Percentiles rank a stretch among this genome's conserved stretches.
Evolutionary conservation across 2,113 vertebrate genomes (phyloP).

Genomic region (Chelonoidis abingdonii): DNA sequence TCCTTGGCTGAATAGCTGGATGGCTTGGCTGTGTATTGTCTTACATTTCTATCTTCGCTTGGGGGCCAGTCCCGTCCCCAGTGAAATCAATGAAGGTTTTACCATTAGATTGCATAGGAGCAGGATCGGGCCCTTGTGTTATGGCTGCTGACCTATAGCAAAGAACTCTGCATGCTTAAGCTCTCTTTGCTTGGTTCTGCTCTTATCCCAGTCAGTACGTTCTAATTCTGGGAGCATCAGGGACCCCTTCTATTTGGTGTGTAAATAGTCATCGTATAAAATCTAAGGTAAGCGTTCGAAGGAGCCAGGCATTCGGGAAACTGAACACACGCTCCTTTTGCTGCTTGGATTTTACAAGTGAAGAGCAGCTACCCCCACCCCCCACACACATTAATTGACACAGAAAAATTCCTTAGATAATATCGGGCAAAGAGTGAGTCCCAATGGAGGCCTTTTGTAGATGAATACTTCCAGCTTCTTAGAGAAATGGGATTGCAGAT

Average conservation of each 20-base stretch:
- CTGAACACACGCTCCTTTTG: not conserved
- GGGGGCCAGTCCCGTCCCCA: not conserved
- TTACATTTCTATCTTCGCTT: not conserved
- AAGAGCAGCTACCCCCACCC: not conserved
- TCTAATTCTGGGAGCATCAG: not conserved
- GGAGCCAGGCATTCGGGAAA: not conserved
- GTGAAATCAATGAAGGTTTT: too few species aligned
- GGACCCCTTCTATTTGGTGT: not conserved
- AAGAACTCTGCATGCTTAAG: not conserved
- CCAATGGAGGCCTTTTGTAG: not conserved
- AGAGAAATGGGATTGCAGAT: not conserved
- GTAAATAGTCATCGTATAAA: not conserved
- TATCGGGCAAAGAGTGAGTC: not conserved
- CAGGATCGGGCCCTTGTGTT: not conserved
- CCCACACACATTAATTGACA: fast-evolving
- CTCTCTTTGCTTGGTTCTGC: not conserved
- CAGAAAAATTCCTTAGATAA: fast-evolving
- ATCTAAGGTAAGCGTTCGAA: not conserved
- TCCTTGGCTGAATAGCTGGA: not conserved
- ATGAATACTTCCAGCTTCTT: too few species aligned
- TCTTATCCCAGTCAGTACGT: not conserved
- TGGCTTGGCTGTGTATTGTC: too few species aligned
- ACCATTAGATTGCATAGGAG: not conserved
- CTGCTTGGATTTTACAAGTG: not conserved
- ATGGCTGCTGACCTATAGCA: not conserved